Base-by-base conservation (phyloP, 2,797 vertebrate species). In the Xenops minutus region DNA sequence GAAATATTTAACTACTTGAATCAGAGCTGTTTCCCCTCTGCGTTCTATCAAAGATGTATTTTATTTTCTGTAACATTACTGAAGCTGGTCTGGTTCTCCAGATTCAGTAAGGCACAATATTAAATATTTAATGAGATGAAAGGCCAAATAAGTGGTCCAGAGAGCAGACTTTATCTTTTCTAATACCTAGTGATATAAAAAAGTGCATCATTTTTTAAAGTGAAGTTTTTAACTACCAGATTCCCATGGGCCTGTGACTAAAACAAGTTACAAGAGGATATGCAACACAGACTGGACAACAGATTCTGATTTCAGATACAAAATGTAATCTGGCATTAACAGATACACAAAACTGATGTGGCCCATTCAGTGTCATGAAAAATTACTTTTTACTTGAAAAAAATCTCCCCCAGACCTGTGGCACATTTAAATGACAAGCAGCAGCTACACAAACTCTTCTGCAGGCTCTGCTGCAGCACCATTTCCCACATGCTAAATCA, bases 121-220 rank as follows among this genome's bases (percentile, higher is more conserved):
- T 8, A 32, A 84, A 27, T 10, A 34, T 22, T n/a, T 34, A 13
- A 73, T 14, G 3, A 46, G 23, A n/a, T 14, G 2, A 68, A 85
- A 84, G 18, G 10, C 52, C 21, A 75, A 78, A 75, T 10, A 39
- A 73, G 7, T 11, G n/a, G 29, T 15, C 52, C 30, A 76, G 14
- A 84, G 14, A 59, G 15, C 1, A 0, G 0, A 32, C 2, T 18
- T 52, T 0, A 26, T 13, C 20, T 49, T 26, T 58, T 44, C 27
- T 26, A 34, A 71, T 8, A 6, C 18, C 4, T 4, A 12, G 6
- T 20, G 26, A 7, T 24, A 67, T 32, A 59, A 82, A 44, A 30
- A 62, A 24, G 2, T 2, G 8, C 16, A 64, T 29, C 44, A 37
- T 63, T 77, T 83, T 43, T 80, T 41, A 17, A 74, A 73, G 10